Evolutionary conservation across 2,797 vertebrate species (phyloP).

Genomic region (Cyprinodon diabolis): DNA sequence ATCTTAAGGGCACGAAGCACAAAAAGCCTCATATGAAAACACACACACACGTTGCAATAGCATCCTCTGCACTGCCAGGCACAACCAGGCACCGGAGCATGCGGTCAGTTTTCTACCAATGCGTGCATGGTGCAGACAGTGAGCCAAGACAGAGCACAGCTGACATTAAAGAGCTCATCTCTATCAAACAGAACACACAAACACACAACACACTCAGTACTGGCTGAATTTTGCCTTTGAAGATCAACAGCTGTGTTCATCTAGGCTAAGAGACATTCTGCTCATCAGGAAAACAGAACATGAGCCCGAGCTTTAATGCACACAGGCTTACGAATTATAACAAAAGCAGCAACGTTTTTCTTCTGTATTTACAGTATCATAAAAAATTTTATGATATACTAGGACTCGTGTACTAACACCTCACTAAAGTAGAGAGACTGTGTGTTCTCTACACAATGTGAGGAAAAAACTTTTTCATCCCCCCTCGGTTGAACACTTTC

Average conservation of each 20-base stretch:
- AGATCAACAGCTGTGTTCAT: slow-evolving; percentile 63
- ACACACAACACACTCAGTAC: slow-evolving; percentile 31
- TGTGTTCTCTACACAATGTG: slow-evolving; percentile 62
- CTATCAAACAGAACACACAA: slow-evolving; percentile 44
- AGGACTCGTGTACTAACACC: slow-evolving; percentile 3
- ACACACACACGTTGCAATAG: slow-evolving; percentile 17
- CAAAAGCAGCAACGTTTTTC: neutral
- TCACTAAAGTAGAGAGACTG: slow-evolving; percentile 20
- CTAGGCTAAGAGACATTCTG: slow-evolving; percentile 45
- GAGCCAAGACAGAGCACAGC: slow-evolving; percentile 43
- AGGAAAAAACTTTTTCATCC: slow-evolving; percentile 67
- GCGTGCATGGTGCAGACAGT: slow-evolving; percentile 31
- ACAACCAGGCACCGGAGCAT: slow-evolving; percentile 47
- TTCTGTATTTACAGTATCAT: neutral
- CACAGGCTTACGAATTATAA: neutral
- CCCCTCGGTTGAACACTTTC: slow-evolving; percentile 59
- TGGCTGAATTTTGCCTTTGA: slow-evolving; percentile 62
- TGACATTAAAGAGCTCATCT: slow-evolving; percentile 66
- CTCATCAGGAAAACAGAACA: slow-evolving; percentile 39
- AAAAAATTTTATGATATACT: neutral
- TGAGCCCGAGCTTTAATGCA: slow-evolving; percentile 17
- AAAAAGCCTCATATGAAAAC: slow-evolving; percentile 3
- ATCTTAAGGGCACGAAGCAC: slow-evolving; percentile 14
- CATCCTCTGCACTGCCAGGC: slow-evolving; percentile 45
- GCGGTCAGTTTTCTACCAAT: slow-evolving; percentile 38